These are phyloP conservation scores for Podargus strigoides DNA, from an alignment of 2,797 vertebrate genomes.

Conservation along the genomic window DNA sequence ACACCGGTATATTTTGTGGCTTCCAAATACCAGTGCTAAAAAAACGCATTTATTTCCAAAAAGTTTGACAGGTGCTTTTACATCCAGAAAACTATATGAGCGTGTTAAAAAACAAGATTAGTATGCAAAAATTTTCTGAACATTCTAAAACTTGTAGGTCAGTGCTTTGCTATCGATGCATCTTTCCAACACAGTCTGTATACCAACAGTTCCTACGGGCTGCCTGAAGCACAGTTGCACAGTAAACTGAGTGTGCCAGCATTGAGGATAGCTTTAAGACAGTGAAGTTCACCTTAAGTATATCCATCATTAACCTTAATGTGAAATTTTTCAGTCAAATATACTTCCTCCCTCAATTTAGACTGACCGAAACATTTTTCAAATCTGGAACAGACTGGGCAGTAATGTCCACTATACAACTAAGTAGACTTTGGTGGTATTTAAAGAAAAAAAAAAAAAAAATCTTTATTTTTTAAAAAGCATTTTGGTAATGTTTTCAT, in stretches of 20 bases:
- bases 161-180: neutral
- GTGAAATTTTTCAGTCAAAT: neutral
- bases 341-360: neutral
- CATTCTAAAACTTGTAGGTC: neutral
- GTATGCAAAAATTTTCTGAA: neutral
- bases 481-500: neutral
- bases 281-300: neutral
- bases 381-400: neutral
- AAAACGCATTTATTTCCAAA: neutral
- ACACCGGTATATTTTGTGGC: neutral
- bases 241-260: neutral
- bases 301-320: neutral
- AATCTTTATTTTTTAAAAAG: neutral
- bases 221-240: neutral
- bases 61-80: neutral
- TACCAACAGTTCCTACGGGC: neutral
- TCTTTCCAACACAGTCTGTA: neutral
- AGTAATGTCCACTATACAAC: neutral
- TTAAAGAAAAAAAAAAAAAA: neutral
- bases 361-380: neutral
- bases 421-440: neutral
- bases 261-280: rapidly evolving
- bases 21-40: neutral
- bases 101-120: neutral
- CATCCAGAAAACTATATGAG: neutral